Percentiles rank a stretch among this genome's conserved stretches.
phyloP scores from a whole-genome alignment of 92 coral and sea anemone species.

The Phenganax stokvisi region DNA sequence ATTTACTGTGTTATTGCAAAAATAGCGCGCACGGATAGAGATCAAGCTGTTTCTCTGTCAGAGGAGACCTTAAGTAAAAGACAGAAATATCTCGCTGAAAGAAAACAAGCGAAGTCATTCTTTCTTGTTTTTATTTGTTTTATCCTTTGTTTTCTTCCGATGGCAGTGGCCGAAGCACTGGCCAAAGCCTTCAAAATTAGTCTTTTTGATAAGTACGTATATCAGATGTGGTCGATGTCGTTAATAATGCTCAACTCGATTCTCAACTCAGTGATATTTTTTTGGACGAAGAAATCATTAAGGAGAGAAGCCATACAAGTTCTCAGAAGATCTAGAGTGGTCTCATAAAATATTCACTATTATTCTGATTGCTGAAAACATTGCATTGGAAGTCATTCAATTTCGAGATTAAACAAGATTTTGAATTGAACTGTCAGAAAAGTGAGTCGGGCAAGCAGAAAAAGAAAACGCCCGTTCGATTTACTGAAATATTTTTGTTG shows the following conservation, averaged over 20 bases:
- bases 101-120: constrained; percentile 16
- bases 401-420: too few relatives aligned
- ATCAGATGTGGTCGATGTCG: constrained; percentile 6
- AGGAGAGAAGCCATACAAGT: constrained; percentile 2
- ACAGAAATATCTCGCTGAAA: background rate
- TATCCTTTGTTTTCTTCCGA: constrained; percentile 11
- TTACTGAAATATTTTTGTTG: too few relatives aligned
- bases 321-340: background rate
- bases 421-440: too few relatives aligned
- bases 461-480: too few relatives aligned
- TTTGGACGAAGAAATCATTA: constrained; percentile 15
- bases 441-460: too few relatives aligned
- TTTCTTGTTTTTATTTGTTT: constrained; percentile 12
- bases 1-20: background rate
- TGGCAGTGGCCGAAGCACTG: background rate
- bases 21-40: constrained; percentile 1
- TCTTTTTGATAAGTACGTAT: background rate
- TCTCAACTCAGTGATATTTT: constrained; percentile 18
- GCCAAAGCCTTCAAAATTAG: background rate
- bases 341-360: background rate
- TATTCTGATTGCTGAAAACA: too few relatives aligned
- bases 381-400: too few relatives aligned
- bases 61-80: background rate
- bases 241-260: constrained; percentile 11
- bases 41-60: background rate